Base-by-base conservation (phyloP, 2,113 vertebrate species). In the Tachuris rubrigastra region DNA sequence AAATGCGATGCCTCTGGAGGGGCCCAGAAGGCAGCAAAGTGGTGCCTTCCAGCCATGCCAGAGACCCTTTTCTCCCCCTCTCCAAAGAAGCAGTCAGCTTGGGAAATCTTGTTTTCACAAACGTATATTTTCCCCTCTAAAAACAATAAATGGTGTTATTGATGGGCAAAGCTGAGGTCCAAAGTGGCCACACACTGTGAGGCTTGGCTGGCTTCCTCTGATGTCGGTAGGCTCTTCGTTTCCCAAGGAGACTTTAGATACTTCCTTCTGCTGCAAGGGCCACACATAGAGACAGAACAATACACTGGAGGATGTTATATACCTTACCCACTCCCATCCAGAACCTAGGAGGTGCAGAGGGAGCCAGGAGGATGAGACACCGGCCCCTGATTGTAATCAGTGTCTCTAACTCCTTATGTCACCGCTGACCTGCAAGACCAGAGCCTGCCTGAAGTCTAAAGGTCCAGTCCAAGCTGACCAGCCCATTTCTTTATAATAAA, bases 101-200 rank as follows among this genome's bases (percentile, higher is more conserved):
- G 83, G 92, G 82, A 95, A 96, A 95, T 53, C 52, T 52, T 84
- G 58, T 87, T 79, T 95, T 95, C 88, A 90, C 79, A 93, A 94
- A 96, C 2, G 4, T 87, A 33, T 94, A 90, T 93, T 96, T 95
- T 95, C 33, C 92, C 88, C 80, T 92, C 83, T 96, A 89, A 88
- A 96, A 88, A 97, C 96, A 96, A 95, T 95, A 97, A 96, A 94
- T 80, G 85, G 65, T 67, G 87, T 94, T 96, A 95, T 90, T 88
- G 90, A 94, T 94, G 85, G 90, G 92, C 83, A 89, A 75, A 93
- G 88, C 88, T 37, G 50, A 97, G 66, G 93, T 89, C 65, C 60
- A 44, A 12, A 17, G 63, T 87, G 93, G 83, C 95, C 95, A 96
- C 95, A 94, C 95, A 92, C 95, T 92, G 92, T 60, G 95, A 95